Evolutionary conservation across 2,113 vertebrate species (phyloP), one percentile per base, ranked within the genome.

Genomic region (Alethe diademata): DNA sequence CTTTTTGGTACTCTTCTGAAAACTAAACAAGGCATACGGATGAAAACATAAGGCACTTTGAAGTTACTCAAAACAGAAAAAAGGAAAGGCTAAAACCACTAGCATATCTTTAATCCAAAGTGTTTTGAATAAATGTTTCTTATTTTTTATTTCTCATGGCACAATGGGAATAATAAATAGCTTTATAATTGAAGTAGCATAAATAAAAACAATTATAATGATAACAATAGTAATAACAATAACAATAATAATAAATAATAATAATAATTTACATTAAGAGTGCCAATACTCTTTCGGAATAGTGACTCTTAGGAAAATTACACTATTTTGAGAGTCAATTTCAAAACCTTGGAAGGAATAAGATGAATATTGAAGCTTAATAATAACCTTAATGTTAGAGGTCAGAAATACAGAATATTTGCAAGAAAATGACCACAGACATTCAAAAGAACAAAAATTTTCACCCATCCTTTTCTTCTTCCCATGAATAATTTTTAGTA

Each of bases 341-440:
- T 92, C 24, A 69, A 66, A 80, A 38, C 50, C 18, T 69, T 8
- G 35, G 24, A 83, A 61, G 6, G 50, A 73, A 35, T 73, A 75
- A 36, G 4, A 61, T 1, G 17, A 61, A 23, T 48, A 36, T 9
- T 42, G 31, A 70, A 25, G 2, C 6, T 53, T 76, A 61, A 51
- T 69, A 51, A 53, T 51, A 71, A 26, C 11, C 11, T n/a, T 23
- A 18, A 80, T 6, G 4, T 61, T 60, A 64, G 4, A 83, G 12
- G 13, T 0, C 31, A 62, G 22, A 89, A 91, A 87, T 16, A 57
- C 2, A 73, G 25, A 50, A n/a, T 19, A n/a, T 65, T 79, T 38
- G 31, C 19, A 48, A 47, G 43, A 42, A 57, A 1, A 0, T 12
- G 0, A 13, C 12, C 9, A 33, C 3, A 56, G 5, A 1, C 1